phyloP scores from a whole-genome alignment of 2,113 vertebrate genomes.

The Desmodus rotundus region DNA sequence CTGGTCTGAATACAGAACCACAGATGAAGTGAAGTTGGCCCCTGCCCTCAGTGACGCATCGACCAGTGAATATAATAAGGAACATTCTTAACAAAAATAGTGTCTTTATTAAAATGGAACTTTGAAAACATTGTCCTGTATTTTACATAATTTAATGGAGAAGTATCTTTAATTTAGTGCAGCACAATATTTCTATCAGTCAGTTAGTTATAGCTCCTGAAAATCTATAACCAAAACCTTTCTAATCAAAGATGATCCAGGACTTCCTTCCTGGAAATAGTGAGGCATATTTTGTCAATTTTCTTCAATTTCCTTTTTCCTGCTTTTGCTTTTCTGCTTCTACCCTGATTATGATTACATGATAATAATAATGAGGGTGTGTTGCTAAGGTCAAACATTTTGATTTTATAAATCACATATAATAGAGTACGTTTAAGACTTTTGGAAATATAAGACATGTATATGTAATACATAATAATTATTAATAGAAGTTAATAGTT shows the following conservation, averaged over 20 bases:
- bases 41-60: not conserved
- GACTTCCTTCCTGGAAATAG: not conserved
- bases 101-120: slow-evolving; percentile 5
- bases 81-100: not conserved
- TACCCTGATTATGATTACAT: not conserved
- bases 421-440: not conserved
- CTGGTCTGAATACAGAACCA: not conserved
- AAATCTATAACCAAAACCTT: not conserved
- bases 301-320: not conserved
- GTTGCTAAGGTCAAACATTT: not conserved
- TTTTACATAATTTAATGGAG: not conserved
- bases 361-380: not conserved
- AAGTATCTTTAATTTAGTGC: not conserved
- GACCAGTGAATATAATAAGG: no score
- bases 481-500: not conserved
- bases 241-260: not conserved
- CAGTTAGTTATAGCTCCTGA: not conserved
- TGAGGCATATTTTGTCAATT: not conserved
- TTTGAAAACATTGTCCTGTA: not conserved
- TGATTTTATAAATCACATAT: not conserved
- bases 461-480: not conserved
- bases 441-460: slow-evolving; percentile 6
- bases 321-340: not conserved
- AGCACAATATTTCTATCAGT: not conserved
- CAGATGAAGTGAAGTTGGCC: not conserved